phyloP scores from a whole-genome alignment of 2,797 vertebrate species.

The Oophaga sylvatica region DNA sequence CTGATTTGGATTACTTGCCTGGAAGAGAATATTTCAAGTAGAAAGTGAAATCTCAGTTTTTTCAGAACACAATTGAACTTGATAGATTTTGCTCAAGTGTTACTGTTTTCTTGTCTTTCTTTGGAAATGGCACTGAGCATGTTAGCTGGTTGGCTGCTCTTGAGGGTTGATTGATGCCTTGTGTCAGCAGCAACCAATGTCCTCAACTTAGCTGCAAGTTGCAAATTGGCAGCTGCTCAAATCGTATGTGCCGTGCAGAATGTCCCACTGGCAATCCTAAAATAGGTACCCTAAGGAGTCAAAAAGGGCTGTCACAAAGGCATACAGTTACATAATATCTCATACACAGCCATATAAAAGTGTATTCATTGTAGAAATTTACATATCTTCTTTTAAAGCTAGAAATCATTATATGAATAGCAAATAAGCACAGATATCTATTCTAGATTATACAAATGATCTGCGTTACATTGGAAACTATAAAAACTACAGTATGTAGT shows the following conservation, averaged over 20 bases:
- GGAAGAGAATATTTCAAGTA: neutral
- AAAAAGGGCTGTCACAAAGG: neutral
- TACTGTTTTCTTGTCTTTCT: constrained; percentile 34
- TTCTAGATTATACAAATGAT: neutral
- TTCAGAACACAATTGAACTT: constrained; percentile 22
- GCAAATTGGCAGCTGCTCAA: constrained; percentile 56
- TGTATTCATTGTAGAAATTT: neutral
- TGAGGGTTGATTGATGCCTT: constrained; percentile 60
- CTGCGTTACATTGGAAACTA: neutral
- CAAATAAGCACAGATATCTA: neutral
- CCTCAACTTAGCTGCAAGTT: constrained; percentile 50
- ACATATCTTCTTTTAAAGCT: neutral
- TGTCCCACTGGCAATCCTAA: constrained; percentile 42
- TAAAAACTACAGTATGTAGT: neutral
- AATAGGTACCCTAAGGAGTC: constrained; percentile 20
- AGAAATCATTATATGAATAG: neutral
- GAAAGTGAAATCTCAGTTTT: neutral
- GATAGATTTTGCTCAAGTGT: constrained; percentile 18
- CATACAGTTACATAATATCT: neutral
- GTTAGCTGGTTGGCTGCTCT: constrained; percentile 55
- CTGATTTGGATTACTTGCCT: neutral
- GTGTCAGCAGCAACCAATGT: constrained; percentile 55
- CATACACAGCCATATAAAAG: neutral
- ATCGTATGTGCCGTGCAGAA: constrained; percentile 47
- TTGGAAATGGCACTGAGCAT: constrained; percentile 48